phyloP scores from a whole-genome alignment of 2,113 vertebrate species.

The Podiceps cristatus region DNA sequence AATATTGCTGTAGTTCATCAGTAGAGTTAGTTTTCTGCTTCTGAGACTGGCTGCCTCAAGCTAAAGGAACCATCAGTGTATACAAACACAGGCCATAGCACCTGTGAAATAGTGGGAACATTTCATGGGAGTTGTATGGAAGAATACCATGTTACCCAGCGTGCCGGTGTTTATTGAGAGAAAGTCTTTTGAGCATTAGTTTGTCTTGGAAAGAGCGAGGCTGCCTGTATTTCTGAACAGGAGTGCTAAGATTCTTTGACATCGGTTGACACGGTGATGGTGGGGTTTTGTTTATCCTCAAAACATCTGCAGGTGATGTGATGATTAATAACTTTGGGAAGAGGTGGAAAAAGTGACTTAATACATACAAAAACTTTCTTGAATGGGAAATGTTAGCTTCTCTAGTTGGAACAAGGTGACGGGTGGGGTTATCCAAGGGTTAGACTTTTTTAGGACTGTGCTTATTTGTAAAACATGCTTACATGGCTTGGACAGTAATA shows the following conservation, averaged over 20 bases:
- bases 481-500: conserved; percentile 29
- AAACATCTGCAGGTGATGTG: conserved; percentile 64
- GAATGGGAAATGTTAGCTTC: conserved; percentile 37
- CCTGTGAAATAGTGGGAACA: background rate
- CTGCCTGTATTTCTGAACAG: background rate
- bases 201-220: conserved; percentile 41
- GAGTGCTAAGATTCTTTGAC: background rate
- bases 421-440: conserved; percentile 65
- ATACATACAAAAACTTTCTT: background rate
- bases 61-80: background rate
- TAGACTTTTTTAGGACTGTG: conserved; percentile 51
- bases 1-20: background rate
- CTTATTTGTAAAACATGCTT: conserved; percentile 61
- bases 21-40: background rate
- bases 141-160: background rate
- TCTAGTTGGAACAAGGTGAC: conserved; percentile 54
- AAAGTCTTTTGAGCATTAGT: background rate
- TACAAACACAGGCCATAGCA: background rate
- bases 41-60: background rate
- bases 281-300: conserved; percentile 47
- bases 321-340: conserved; percentile 22
- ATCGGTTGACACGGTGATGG: background rate
- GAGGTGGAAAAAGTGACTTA: conserved; percentile 18
- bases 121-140: background rate
- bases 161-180: background rate